Percentiles rank a stretch among this genome's conserved stretches.
Evolutionary conservation across 2,113 vertebrate species (phyloP).

Genomic region (Pao palembangensis): DNA sequence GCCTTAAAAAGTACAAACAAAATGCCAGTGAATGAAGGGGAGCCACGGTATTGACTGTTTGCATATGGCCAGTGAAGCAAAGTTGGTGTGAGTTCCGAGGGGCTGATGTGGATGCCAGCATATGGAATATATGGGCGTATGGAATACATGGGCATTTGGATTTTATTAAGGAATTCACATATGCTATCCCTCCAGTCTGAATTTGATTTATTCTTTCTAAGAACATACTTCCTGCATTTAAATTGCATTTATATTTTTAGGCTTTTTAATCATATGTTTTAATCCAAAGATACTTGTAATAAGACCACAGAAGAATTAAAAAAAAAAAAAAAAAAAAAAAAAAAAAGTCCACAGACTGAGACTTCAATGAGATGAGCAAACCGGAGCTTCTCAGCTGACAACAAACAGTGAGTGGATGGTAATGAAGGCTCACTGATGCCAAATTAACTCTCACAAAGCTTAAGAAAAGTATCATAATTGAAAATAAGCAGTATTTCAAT

Average conservation of each 20-base stretch:
- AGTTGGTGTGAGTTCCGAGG: constrained; percentile 47
- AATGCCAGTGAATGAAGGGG: constrained; percentile 71
- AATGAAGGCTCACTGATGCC: constrained; percentile 40
- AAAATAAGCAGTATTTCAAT: constrained; percentile 39
- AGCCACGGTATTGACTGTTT: constrained; percentile 71
- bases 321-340: neutral
- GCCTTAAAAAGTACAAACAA: constrained; percentile 75
- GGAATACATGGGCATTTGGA: constrained; percentile 56
- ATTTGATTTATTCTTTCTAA: constrained; percentile 46
- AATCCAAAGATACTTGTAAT: constrained; percentile 42
- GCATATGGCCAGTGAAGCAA: constrained; percentile 58
- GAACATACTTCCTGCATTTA: constrained; percentile 43
- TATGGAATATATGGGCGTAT: constrained; percentile 44
- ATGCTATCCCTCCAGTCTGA: constrained; percentile 31
- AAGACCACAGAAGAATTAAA: constrained; percentile 51
- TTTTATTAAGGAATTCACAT: constrained; percentile 54
- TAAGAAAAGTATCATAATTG: constrained; percentile 35
- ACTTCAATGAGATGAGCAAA: constrained; percentile 30
- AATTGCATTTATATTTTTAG: constrained; percentile 35
- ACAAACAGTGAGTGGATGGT: constrained; percentile 26
- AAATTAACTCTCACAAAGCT: constrained; percentile 49
- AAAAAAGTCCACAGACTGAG: constrained; percentile 35
- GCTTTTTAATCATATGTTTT: constrained; percentile 39
- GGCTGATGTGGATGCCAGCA: constrained; percentile 38
- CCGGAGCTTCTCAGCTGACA: constrained; percentile 35